phyloP scores from a whole-genome alignment of 30 jellyfish, hydroid and myxozoan species.

The Hydractinia echinata region DNA sequence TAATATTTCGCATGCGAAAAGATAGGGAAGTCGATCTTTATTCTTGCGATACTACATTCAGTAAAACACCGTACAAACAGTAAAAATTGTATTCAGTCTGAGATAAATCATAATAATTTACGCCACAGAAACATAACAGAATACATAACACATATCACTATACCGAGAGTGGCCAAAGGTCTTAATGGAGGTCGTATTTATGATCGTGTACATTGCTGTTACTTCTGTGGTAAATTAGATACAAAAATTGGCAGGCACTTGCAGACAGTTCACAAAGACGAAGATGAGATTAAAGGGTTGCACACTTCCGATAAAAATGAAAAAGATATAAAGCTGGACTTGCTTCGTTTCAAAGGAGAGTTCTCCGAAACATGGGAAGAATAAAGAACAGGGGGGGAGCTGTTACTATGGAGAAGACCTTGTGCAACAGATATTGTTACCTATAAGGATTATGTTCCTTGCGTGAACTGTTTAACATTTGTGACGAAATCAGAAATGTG shows the following conservation, averaged over 20 bases:
- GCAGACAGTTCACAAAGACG: conserved; percentile 31
- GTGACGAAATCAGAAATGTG: conserved; percentile 47
- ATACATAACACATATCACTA: no score
- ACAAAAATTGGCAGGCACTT: conserved; percentile 33
- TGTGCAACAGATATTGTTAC: not conserved
- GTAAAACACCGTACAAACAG: no score
- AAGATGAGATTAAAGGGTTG: conserved; percentile 19
- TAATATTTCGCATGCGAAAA: no score
- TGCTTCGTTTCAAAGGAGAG: conserved; percentile 18
- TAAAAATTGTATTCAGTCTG: no score
- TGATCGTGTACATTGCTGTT: conserved; percentile 24
- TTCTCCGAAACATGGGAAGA: conserved; percentile 33
- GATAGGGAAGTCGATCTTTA: no score
- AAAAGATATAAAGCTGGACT: conserved; percentile 41
- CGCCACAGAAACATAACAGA: no score
- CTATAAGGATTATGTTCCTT: conserved; percentile 29
- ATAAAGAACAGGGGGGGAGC: conserved; percentile 39
- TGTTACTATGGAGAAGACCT: conserved; percentile 40
- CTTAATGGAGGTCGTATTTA: conserved; percentile 30
- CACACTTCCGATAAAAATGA: not conserved
- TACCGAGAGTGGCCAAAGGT: conserved; percentile 9
- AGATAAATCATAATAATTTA: no score
- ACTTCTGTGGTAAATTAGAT: conserved; percentile 24
- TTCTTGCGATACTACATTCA: no score
- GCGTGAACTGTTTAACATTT: conserved; percentile 37